These are phyloP conservation scores for Pedetes capensis DNA, from an alignment of 2,113 vertebrate species.

Conservation along the genomic window DNA sequence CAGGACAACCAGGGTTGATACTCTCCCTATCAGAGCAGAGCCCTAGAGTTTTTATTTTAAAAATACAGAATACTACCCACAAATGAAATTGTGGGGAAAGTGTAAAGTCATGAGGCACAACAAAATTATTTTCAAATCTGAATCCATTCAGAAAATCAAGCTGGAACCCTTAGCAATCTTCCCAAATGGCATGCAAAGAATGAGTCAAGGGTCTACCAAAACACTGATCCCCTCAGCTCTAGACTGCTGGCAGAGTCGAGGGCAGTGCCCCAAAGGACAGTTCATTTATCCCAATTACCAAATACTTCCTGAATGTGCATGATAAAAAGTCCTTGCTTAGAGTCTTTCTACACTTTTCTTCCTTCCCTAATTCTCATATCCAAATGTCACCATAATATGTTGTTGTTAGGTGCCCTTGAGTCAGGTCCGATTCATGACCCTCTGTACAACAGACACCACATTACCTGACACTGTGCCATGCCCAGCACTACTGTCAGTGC, in stretches of 20 bases:
- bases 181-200: not conserved
- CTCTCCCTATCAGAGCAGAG: not conserved
- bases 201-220: not conserved
- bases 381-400: not conserved
- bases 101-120: not conserved
- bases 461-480: too few species aligned
- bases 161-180: not conserved
- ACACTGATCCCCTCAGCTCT: not conserved
- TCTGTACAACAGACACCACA: too few species aligned
- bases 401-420: too few species aligned
- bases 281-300: not conserved
- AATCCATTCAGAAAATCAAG: not conserved
- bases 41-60: not conserved
- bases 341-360: not conserved
- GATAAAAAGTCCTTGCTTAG: not conserved
- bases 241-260: not conserved
- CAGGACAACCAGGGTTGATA: not conserved
- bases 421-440: too few species aligned
- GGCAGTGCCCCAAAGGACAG: not conserved
- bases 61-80: not conserved
- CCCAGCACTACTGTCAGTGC: too few species aligned
- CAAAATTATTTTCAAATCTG: not conserved
- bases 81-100: not conserved
- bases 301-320: rapidly evolving
- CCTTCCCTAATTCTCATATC: not conserved